Evolutionary conservation across 2,888 invertebrate species (phyloP).

Genomic region (Hypomecis punctinalis): DNA sequence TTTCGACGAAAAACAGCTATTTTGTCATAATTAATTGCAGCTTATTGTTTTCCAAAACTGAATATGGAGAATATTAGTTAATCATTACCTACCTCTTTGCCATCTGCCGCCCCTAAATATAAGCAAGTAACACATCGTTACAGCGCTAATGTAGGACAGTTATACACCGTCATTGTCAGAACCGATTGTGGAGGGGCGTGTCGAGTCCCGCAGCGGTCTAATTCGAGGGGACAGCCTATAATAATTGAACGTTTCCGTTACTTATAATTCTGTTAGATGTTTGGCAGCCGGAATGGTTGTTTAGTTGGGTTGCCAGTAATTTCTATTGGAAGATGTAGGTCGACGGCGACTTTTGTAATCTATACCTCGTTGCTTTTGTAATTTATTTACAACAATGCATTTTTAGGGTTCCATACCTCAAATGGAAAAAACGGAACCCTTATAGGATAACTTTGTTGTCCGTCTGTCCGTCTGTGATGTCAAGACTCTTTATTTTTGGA

Average conservation of each 20-base stretch:
- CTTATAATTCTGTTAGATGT: conserved; percentile 34
- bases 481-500: too few relatives aligned
- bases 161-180: conserved; percentile 43
- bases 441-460: too few relatives aligned
- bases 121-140: conserved; percentile 17
- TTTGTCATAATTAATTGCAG: too few relatives aligned
- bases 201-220: conserved; percentile 40
- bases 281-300: conserved; percentile 16
- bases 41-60: neutral
- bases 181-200: conserved; percentile 43
- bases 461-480: too few relatives aligned
- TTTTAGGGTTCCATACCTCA: too few relatives aligned
- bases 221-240: conserved; percentile 48
- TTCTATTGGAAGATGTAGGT: neutral
- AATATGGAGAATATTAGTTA: neutral
- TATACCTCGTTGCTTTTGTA: too few relatives aligned
- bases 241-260: conserved; percentile 46
- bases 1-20: too few relatives aligned
- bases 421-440: too few relatives aligned
- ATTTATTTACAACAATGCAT: too few relatives aligned
- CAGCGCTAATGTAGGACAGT: conserved; percentile 24
- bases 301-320: conserved; percentile 8
- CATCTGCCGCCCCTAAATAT: conserved; percentile 24
- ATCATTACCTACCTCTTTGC: neutral
- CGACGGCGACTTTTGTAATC: too few relatives aligned